Base-by-base conservation (phyloP, 2,888 invertebrate genomes). In the Tenthredo notha region DNA sequence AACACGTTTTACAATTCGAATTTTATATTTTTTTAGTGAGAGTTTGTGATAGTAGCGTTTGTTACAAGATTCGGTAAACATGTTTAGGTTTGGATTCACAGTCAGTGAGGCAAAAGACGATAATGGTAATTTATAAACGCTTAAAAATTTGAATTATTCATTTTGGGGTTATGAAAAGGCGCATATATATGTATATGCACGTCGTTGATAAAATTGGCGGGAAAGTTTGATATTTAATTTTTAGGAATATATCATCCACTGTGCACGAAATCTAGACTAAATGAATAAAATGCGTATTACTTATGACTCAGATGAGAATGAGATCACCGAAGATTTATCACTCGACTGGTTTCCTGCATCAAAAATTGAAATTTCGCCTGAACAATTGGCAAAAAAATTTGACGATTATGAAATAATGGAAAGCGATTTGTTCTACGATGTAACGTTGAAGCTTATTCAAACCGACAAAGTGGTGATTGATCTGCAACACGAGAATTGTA, bases 401-500 rank as follows among this genome's bases (percentile, higher is more conserved):
- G 67, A 70, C 10, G 65, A 83, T 47, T 40, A 67, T 47, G 83
- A 67, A 15, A 40, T 83, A 0, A 33, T 43, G 29, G 83, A 67
- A 67, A 54, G 67, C 29, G 70, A 70, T 33, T 29, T 83, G 25
- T 83, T 83, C 9, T 33, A 83, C 61, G 75, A 77, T 33, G 77
- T 86, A 12, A 86, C 85, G 67, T 83, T 92, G 43, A 92, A 90
- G 87, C 86, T 92, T 72, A 88, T 92, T 75, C 87, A 88, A 40
- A 86, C 88, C 1, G 89, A 92, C 15, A 90, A 87, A 86, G 89
- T 90, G 21, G 85, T 91, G 5, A 86, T 90, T 37, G 89, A 93
- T 90, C 84, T 90, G 33, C 89, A 90, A 29, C 91, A 91, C 84
- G 91, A 94, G 72, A 91, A 92, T 86, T 92, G 91, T 85, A 88